Evolutionary conservation across 2,888 invertebrate genomes (phyloP).

Genomic region (Melikaiella ostensackeni): DNA sequence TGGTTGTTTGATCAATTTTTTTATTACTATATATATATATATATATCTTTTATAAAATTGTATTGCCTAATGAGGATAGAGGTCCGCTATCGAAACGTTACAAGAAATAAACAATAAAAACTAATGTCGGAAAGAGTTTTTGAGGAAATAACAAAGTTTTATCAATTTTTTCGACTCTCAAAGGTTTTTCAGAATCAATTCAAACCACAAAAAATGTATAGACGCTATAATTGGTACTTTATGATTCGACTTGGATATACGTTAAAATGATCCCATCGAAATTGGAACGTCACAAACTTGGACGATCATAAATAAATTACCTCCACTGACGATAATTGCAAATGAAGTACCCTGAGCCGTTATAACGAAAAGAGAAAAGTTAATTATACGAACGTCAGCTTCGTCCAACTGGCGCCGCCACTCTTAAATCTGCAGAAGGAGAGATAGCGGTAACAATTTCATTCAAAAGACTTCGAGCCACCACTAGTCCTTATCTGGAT

Average conservation of each 20-base stretch:
- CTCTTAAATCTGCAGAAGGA: conserved; percentile 29
- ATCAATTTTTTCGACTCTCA: too few species aligned
- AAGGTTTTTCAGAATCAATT: background rate
- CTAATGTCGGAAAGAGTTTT: too few species aligned
- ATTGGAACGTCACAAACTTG: background rate
- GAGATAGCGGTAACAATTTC: conserved; percentile 35
- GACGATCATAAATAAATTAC: conserved; percentile 2
- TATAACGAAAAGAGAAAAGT: conserved; percentile 37
- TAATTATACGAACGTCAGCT: conserved; percentile 23
- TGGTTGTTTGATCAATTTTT: too few species aligned
- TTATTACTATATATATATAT: too few species aligned
- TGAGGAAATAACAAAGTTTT: too few species aligned
- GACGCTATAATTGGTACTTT: background rate
- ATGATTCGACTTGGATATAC: background rate
- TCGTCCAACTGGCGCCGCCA: conserved; percentile 8
- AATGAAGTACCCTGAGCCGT: conserved; percentile 6
- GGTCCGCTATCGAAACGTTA: too few species aligned
- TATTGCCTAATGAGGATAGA: too few species aligned
- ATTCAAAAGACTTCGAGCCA: conserved; percentile 17
- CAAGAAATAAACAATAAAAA: too few species aligned
- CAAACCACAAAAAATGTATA: background rate
- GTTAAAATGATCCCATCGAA: background rate
- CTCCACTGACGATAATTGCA: background rate
- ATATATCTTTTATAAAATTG: too few species aligned
- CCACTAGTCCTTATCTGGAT: conserved; percentile 24